Evolutionary conservation across 2,113 vertebrate genomes (phyloP), one percentile per base, ranked within the genome.

Genomic region (Bombycilla garrulus): DNA sequence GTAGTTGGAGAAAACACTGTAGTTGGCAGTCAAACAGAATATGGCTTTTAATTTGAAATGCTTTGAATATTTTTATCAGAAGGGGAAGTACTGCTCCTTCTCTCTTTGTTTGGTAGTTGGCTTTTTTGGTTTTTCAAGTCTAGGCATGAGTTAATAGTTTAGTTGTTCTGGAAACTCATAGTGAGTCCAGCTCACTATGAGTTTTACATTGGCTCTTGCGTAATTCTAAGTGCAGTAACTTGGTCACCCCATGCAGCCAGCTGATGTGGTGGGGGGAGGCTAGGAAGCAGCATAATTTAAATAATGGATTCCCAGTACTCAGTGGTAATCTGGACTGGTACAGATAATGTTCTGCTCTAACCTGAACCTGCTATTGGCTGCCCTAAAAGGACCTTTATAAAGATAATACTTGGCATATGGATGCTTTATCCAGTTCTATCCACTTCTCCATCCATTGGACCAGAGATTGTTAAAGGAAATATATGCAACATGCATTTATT

Each of bases 21-120:
- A 61, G 31, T 57, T 90, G 74, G 48, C 57, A 90, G n/a, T 64
- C 24, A 50, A 73, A 71, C 47, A 45, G 11, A 33, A 15, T 67
- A 28, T 40, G 44, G 21, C 48, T 94, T 82, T 87, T 92, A 82
- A 38, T 76, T 82, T 90, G 12, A 88, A 93, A 58, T 85, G 45
- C 26, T 94, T 85, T 48, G 57, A 69, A 65, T 82, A 40, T 79
- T 90, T 89, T 77, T 61, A 45, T 61, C 2, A 1, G 35, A 66
- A 77, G 38, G 62, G 38, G 35, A 60, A 50, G 12, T 72, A 13
- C 38, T 81, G 17, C 60, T 86, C 23, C 15, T 9, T 87, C 13
- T 70, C 31, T 35, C 6, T 50, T 50, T 73, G 45, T 26, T 74
- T 67, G 50, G 1, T 76, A 48, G 11, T 81, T 88, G 53, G 23